Conservation (phyloP, 2,888 invertebrate genomes). For the Yponomeuta sedellus region DNA sequence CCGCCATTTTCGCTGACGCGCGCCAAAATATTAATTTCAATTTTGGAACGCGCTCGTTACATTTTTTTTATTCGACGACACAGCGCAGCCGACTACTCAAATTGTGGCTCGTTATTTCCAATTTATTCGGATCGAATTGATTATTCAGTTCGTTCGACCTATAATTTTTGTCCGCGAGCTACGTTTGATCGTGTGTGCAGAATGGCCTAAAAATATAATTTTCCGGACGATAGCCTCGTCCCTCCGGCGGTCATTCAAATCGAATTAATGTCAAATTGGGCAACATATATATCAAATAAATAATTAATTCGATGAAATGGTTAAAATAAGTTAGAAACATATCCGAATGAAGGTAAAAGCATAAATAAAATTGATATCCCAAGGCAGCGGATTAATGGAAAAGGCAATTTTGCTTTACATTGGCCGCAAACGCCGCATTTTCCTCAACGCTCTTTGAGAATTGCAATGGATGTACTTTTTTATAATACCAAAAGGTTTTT, state of each 20-base stretch:
- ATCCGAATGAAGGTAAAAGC: neutral
- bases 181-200: neutral
- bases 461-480: no score
- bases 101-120: slow-evolving; percentile 4
- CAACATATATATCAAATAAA: neutral
- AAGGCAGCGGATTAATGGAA: neutral
- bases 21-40: slow-evolving; percentile 12
- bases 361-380: neutral
- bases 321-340: neutral
- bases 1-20: slow-evolving; percentile 1
- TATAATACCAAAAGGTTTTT: no score
- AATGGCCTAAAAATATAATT: neutral
- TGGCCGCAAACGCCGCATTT: neutral
- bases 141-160: slow-evolving; percentile 3
- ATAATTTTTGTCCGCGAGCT: slow-evolving; percentile 4
- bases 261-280: neutral
- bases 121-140: slow-evolving; percentile 11
- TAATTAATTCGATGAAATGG: neutral
- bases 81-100: neutral
- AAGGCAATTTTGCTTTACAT: slow-evolving; percentile 13
- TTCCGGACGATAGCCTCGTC: neutral
- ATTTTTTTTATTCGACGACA: neutral
- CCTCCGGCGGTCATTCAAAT: neutral
- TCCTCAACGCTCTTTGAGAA: neutral
- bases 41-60: slow-evolving; percentile 4